phyloP scores from a whole-genome alignment of 2,797 vertebrate genomes.

The Pantherophis alleghaniensis region DNA sequence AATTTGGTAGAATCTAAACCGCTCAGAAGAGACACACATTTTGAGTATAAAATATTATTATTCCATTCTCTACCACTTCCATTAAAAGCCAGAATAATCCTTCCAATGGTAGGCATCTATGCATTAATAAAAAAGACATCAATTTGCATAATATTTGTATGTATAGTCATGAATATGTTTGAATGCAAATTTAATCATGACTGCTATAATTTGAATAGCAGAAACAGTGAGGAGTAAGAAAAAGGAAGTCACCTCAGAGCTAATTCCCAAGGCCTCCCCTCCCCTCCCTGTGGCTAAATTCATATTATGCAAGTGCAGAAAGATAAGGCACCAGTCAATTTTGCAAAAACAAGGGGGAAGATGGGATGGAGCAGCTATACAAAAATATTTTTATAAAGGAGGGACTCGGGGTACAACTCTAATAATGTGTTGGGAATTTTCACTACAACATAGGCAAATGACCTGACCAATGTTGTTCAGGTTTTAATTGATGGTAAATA shows the following conservation, averaged over 20 bases:
- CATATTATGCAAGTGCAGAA: not conserved
- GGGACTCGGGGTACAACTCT: not conserved
- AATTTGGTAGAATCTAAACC: not conserved
- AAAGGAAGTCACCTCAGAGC: not conserved
- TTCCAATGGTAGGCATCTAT: not conserved
- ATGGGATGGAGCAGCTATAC: not conserved
- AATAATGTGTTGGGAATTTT: not conserved
- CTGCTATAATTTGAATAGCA: not conserved
- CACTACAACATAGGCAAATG: not conserved
- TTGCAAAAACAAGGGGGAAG: not conserved
- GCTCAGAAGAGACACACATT: not conserved
- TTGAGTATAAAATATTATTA: not conserved
- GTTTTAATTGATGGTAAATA: not conserved
- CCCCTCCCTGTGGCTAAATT: not conserved
- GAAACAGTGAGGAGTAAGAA: not conserved
- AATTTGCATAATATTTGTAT: not conserved
- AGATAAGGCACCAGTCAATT: not conserved
- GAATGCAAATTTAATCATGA: not conserved
- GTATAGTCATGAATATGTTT: not conserved
- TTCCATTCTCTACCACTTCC: not conserved
- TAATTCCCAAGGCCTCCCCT: not conserved
- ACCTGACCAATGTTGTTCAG: not conserved
- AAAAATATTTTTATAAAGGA: not conserved
- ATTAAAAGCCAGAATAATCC: not conserved
- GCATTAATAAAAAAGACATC: not conserved